Evolutionary conservation across 2,113 vertebrate genomes (phyloP).

Genomic region (Colius striatus): DNA sequence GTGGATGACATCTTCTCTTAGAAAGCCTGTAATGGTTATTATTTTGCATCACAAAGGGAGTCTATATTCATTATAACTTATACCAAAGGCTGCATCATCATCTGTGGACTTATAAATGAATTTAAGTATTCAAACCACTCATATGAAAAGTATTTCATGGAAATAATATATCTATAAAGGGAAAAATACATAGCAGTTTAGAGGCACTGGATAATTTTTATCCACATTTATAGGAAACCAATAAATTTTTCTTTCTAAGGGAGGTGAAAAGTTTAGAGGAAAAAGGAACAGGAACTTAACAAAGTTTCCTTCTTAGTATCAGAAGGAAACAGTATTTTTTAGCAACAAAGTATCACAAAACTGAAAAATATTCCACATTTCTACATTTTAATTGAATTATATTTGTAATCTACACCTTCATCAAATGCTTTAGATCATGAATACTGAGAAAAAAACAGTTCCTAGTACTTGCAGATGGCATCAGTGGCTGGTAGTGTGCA

Average conservation of each 20-base stretch:
- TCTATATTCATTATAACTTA: not conserved
- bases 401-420: not conserved
- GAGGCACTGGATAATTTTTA: not conserved
- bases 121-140: not conserved
- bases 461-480: not conserved
- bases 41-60: conserved; percentile 48
- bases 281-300: not conserved
- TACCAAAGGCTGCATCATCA: not conserved
- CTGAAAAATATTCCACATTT: not conserved
- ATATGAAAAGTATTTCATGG: not conserved
- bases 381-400: not conserved
- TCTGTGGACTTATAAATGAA: not conserved
- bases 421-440: not conserved
- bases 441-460: not conserved
- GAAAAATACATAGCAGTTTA: not conserved
- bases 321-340: not conserved
- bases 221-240: not conserved
- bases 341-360: not conserved
- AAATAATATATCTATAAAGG: not conserved
- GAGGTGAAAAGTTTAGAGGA: not conserved
- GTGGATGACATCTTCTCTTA: conserved; percentile 18
- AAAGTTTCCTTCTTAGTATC: not conserved
- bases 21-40: not conserved
- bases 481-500: not conserved
- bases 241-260: not conserved